Evolutionary conservation across 37 sponge, comb jelly and placozoan genomes (phyloP).

Genomic region (Agelas oroides): DNA sequence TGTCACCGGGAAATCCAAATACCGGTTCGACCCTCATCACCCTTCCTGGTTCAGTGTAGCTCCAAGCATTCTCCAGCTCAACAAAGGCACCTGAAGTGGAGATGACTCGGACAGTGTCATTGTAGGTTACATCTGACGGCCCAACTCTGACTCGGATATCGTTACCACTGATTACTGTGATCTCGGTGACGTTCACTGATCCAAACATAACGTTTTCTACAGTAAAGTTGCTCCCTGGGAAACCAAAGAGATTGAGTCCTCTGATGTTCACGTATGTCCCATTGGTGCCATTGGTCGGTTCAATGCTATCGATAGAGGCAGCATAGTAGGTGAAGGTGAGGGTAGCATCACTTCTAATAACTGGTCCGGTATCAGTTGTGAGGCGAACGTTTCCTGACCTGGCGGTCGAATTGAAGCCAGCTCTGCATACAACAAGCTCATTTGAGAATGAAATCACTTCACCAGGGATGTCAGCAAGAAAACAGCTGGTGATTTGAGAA

Average conservation of each 20-base stretch:
- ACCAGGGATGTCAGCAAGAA: constrained; percentile 50
- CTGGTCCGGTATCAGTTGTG: constrained; percentile 15
- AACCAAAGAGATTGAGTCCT: constrained; percentile 57
- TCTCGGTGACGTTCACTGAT: not conserved
- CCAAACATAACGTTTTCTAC: constrained; percentile 42
- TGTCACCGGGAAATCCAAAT: constrained; percentile 40
- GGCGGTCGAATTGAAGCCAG: constrained; percentile 11
- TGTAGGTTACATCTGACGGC: not conserved
- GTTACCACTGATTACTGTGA: not conserved
- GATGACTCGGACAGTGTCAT: constrained; percentile 15
- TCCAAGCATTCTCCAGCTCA: constrained; percentile 43
- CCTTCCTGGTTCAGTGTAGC: constrained; percentile 38
- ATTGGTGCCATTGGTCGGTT: constrained; percentile 51
- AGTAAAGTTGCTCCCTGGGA: not conserved
- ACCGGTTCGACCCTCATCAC: constrained; percentile 23
- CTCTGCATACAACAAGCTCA: constrained; percentile 25
- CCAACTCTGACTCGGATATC: constrained; percentile 40
- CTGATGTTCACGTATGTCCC: constrained; percentile 66
- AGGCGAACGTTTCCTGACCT: constrained; percentile 28
- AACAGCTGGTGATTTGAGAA: constrained; percentile 7
- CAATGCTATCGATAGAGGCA: constrained; percentile 20
- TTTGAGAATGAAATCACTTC: constrained; percentile 12
- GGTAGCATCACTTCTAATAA: constrained; percentile 1
- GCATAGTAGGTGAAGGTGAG: constrained; percentile 49
- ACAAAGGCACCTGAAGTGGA: constrained; percentile 58